phyloP scores from a whole-genome alignment of 1,140 invertebrate species.

The Drosophila insularis region DNA sequence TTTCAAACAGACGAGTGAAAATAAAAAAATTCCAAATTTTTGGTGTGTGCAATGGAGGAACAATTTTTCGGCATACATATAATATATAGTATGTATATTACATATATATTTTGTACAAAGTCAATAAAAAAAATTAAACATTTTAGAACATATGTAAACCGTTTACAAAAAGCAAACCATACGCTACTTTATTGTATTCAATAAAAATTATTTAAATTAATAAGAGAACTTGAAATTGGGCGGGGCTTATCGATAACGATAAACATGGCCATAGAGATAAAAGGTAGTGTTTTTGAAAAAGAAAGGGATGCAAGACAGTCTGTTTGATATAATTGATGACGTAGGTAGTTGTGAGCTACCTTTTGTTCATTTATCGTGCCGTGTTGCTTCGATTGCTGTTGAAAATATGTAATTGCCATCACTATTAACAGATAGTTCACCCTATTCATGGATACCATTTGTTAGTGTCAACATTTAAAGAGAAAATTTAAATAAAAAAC shows the following conservation, averaged over 20 bases:
- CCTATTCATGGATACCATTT: neutral
- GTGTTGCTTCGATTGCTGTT: neutral
- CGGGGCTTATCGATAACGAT: neutral
- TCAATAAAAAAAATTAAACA: constrained; percentile 44
- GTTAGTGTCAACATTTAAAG: neutral
- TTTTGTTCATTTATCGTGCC: neutral
- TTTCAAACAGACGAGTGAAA: constrained; percentile 64
- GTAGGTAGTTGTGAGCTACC: neutral
- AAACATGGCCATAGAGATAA: neutral
- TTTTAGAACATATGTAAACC: constrained; percentile 63
- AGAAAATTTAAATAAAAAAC: neutral
- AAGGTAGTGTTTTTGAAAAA: neutral
- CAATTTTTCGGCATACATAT: constrained; percentile 76
- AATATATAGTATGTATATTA: constrained; percentile 38
- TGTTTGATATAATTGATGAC: neutral
- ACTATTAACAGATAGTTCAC: constrained; percentile 4
- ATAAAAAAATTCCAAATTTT: constrained; percentile 42
- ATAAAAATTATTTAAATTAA: constrained; percentile 73
- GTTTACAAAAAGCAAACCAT: constrained; percentile 66
- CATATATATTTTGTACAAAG: constrained; percentile 76
- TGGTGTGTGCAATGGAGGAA: constrained; percentile 65
- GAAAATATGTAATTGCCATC: neutral
- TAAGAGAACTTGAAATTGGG: neutral
- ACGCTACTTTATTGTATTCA: constrained; percentile 79
- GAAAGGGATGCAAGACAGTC: neutral